phyloP scores from a whole-genome alignment of 2,888 invertebrate species.

The Notodonta ziczac region DNA sequence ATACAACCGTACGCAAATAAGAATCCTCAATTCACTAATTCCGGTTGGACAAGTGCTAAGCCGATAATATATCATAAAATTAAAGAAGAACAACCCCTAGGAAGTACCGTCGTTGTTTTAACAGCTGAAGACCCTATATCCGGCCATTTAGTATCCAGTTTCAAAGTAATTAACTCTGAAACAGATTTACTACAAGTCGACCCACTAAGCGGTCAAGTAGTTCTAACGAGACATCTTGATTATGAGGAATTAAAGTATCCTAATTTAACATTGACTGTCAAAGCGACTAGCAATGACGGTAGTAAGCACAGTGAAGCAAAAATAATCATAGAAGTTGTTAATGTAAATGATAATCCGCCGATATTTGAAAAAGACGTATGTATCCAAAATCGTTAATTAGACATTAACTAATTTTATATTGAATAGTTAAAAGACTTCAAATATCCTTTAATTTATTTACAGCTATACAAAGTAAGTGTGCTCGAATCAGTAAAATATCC shows the following conservation, averaged over 20 bases:
- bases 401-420: neutral
- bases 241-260: conserved; percentile 89
- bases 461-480: conserved; percentile 88
- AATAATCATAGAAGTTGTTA: conserved; percentile 88
- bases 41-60: conserved; percentile 89
- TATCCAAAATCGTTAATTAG: conserved; percentile 4
- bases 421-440: too few species aligned
- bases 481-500: conserved; percentile 88
- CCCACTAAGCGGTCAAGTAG: conserved; percentile 89
- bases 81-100: conserved; percentile 91
- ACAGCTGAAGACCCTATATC: conserved; percentile 89
- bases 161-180: conserved; percentile 83
- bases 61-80: conserved; percentile 87
- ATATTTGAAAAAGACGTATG: conserved; percentile 86
- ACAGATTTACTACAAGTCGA: conserved; percentile 84
- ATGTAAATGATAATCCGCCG: conserved; percentile 92
- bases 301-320: conserved; percentile 87
- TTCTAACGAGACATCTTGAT: conserved; percentile 89
- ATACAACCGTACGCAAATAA: conserved; percentile 91
- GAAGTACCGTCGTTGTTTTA: conserved; percentile 88
- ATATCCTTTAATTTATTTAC: conserved; percentile 18
- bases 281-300: conserved; percentile 80
- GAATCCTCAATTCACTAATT: conserved; percentile 89
- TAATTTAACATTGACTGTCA: conserved; percentile 83
- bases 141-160: conserved; percentile 85